Base-by-base conservation (phyloP, 2,888 invertebrate genomes). In the Megamerina dolium region DNA sequence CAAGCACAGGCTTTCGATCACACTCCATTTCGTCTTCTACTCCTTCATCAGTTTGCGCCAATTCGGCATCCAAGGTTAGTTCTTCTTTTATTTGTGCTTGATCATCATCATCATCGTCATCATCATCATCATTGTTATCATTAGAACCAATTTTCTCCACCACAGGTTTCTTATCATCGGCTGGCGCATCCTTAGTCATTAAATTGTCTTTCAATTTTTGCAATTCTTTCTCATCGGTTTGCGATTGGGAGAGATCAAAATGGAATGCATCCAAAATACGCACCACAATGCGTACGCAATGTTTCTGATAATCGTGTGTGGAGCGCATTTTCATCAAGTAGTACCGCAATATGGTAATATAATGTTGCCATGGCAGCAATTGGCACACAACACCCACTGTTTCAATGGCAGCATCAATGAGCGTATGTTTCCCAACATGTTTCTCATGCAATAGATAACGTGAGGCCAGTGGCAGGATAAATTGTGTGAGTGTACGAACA, bases 211-310 rank as follows among this genome's bases (percentile, higher is more conserved):
- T 61, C 1, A 60, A 53, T 26, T 59, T 51, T 3, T 53, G 54
- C 9, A 67, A 45, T 0, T 53, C 46, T n/a, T 46, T 38, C 6
- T 43, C 43, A 38, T 63, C 63, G 3, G 51, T 53, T 41, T 74
- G 66, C 5, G 76, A 79, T 63, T 82, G 82, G 0, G 79, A 79
- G 37, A 95, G 75, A 73, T 95, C 89, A 68, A 87, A 96, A 72
- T 95, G 95, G 63, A 95, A 96, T 1, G 87, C 82, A 64, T 95
- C 91, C 50, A 96, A 74, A 48, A 96, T 82, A 1, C 81, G 80
- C 0, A 86, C 81, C 12, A 87, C 75, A 43, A 88, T 75, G 43
- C 85, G 77, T 8, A 92, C 86, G 44, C 87, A 74, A 57, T 92
- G 88, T 57, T 87, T 91, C 60, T 93, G 93, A 63, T 82, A 82